Conservation (phyloP, 2,797 vertebrate species). For the Limnodromus scolopaceus region DNA sequence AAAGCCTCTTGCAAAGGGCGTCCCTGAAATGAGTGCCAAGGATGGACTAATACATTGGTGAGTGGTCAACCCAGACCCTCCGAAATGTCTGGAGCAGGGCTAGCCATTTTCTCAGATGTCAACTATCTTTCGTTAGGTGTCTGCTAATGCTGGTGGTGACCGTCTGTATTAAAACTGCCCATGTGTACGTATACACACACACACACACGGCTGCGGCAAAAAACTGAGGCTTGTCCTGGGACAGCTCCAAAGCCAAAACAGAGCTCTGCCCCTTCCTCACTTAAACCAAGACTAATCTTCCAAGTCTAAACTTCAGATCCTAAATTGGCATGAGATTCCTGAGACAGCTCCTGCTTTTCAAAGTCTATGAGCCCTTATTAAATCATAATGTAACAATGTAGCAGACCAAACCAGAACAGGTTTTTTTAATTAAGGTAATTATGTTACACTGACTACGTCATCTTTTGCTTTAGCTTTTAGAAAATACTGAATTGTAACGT, state of each 20-base stretch:
- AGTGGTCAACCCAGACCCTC: background rate
- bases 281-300: background rate
- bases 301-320: background rate
- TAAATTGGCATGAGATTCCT: background rate
- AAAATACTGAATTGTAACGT: background rate
- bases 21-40: background rate
- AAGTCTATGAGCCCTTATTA: background rate
- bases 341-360: background rate
- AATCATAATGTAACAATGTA: background rate
- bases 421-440: background rate
- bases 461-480: background rate
- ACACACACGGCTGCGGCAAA: background rate
- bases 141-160: background rate
- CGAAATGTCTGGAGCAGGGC: background rate
- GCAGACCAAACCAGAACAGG: background rate
- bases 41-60: background rate
- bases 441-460: background rate
- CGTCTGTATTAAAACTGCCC: background rate
- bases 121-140: rapidly evolving
- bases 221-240: background rate
- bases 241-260: background rate
- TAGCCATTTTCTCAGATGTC: background rate
- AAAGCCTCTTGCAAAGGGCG: background rate
- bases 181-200: too few relatives aligned
- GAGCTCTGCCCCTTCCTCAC: background rate